These are phyloP conservation scores for Tigriopus californicus DNA, from an alignment of 2,888 invertebrate genomes.

Conservation along the genomic window DNA sequence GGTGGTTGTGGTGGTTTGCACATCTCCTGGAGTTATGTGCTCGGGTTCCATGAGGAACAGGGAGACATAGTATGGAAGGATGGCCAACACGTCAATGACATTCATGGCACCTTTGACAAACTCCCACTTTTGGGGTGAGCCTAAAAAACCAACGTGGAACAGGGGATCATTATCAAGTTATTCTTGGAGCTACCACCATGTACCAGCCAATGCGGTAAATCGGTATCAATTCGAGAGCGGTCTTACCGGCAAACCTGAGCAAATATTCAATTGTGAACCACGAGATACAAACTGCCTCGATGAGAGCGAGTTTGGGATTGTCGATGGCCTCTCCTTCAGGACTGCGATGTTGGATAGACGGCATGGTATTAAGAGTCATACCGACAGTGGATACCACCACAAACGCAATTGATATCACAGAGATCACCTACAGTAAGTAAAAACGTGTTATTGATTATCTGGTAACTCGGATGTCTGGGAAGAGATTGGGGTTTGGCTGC, in stretches of 20 bases:
- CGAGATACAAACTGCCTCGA: slow-evolving; percentile 35
- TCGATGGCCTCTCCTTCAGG: slow-evolving; percentile 22
- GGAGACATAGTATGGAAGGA: slow-evolving; percentile 35
- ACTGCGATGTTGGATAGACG: slow-evolving; percentile 27
- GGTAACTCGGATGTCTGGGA: not conserved
- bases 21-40: not conserved
- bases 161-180: too few relatives aligned
- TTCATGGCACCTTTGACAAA: slow-evolving; percentile 35
- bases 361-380: slow-evolving; percentile 34
- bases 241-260: slow-evolving; percentile 29
- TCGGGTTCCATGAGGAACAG: slow-evolving; percentile 27
- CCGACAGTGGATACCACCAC: slow-evolving; percentile 35
- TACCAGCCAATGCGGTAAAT: too few relatives aligned
- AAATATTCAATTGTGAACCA: slow-evolving; percentile 39
- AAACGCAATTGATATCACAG: slow-evolving; percentile 34
- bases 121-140: slow-evolving; percentile 34
- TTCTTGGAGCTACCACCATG: too few relatives aligned
- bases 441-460: not conserved
- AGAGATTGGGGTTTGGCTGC: not conserved
- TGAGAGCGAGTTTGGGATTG: slow-evolving; percentile 27
- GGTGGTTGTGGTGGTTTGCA: not conserved
- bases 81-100: slow-evolving; percentile 34
- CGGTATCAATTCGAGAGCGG: too few relatives aligned
- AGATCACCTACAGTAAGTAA: slow-evolving; percentile 25
- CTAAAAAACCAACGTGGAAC: too few relatives aligned